Percentiles rank a stretch among this genome's conserved stretches.
phyloP scores from a whole-genome alignment of 2,888 invertebrate species.

The Margaritifera margaritifera region DNA sequence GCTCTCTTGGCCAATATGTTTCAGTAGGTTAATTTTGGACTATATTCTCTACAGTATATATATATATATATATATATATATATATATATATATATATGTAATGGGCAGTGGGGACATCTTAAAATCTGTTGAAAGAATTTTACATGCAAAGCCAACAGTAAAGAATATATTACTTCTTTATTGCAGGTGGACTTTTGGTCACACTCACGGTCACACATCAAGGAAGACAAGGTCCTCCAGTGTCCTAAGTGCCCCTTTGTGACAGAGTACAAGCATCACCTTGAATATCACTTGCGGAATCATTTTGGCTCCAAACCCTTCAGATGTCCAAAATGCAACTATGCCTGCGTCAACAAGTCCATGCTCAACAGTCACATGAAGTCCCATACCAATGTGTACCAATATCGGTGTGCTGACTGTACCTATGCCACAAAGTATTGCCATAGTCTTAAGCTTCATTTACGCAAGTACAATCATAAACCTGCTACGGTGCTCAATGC shows the following conservation, averaged over 20 bases:
- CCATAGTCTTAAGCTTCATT: constrained; percentile 95
- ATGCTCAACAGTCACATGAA: constrained; percentile 99
- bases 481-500: constrained; percentile 84
- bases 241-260: constrained; percentile 97
- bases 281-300: constrained; percentile 94
- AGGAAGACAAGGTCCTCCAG: constrained; percentile 89
- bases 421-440: constrained; percentile 98
- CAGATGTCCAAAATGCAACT: constrained; percentile 88
- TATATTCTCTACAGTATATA: too few species aligned
- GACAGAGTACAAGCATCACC: constrained; percentile 98
- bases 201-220: constrained; percentile 91
- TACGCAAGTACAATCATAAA: constrained; percentile 91
- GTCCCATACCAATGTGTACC: constrained; percentile 89
- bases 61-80: too few species aligned
- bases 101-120: too few species aligned
- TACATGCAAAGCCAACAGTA: too few species aligned
- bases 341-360: constrained; percentile 77
- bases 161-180: neutral
- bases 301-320: constrained; percentile 97
- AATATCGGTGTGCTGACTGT: constrained; percentile 92
- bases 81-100: too few species aligned
- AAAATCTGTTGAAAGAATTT: too few species aligned
- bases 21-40: too few species aligned
- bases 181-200: constrained; percentile 88
- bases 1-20: too few species aligned